Conservation (phyloP, 2,113 vertebrate species). For the Myocastor coypus region DNA sequence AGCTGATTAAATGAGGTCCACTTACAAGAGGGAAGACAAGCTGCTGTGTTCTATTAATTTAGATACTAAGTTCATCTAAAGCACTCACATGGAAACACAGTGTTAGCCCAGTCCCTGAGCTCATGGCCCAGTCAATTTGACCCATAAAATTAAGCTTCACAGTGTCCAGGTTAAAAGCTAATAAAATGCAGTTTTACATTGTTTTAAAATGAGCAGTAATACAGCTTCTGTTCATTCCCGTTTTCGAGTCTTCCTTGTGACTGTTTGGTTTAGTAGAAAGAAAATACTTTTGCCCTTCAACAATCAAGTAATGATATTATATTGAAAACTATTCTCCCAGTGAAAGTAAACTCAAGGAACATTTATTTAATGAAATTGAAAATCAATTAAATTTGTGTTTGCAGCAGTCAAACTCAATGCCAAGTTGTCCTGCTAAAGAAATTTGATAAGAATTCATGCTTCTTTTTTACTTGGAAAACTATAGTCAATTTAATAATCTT, state of each 20-base stretch:
- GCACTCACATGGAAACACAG: background rate
- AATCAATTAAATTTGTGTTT: slow-evolving; percentile 90
- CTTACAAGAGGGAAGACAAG: background rate
- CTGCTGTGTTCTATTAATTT: background rate
- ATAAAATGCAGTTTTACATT: background rate
- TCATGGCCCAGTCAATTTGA: background rate
- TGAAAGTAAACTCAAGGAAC: slow-evolving; percentile 71
- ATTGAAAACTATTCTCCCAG: slow-evolving; percentile 80
- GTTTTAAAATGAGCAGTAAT: background rate
- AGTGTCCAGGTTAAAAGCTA: background rate
- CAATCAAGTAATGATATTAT: slow-evolving; percentile 75
- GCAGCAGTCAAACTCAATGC: slow-evolving; percentile 85
- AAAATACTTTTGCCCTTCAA: slow-evolving; percentile 68
- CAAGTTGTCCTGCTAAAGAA: slow-evolving; percentile 85
- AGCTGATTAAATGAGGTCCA: background rate
- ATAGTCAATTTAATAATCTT: slow-evolving; percentile 81
- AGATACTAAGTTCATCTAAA: background rate
- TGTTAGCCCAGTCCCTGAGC: background rate
- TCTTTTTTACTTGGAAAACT: slow-evolving; percentile 79
- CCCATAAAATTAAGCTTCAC: background rate
- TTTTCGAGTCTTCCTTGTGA: slow-evolving; percentile 57
- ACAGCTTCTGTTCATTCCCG: background rate
- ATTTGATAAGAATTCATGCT: slow-evolving; percentile 84
- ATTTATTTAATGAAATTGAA: slow-evolving; percentile 86
- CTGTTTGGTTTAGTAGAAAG: slow-evolving; percentile 59